Evolutionary conservation across 2,888 invertebrate species (phyloP).

Genomic region (Ichneumon xanthorius): DNA sequence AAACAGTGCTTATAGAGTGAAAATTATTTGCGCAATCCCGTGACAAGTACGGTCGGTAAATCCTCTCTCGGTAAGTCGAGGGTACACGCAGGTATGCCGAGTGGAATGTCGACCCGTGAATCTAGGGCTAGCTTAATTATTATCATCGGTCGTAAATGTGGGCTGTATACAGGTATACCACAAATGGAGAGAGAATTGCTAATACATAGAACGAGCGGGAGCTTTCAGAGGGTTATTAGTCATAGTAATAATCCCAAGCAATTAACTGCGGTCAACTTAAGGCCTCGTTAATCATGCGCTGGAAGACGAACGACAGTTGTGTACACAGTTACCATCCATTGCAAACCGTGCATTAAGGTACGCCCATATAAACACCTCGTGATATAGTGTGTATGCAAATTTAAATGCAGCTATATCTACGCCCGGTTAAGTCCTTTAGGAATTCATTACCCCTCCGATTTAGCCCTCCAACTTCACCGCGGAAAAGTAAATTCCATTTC

Average conservation of each 20-base stretch:
- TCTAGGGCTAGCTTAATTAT: slow-evolving; percentile 60
- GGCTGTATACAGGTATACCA: neutral
- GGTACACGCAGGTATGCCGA: neutral
- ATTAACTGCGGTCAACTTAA: slow-evolving; percentile 70
- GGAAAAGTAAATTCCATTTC: slow-evolving; percentile 2
- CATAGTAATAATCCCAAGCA: slow-evolving; percentile 70
- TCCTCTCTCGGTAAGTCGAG: neutral
- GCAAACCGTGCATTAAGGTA: slow-evolving; percentile 20
- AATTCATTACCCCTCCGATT: neutral
- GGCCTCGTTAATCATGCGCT: slow-evolving; percentile 68
- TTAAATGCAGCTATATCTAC: neutral
- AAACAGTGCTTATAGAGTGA: neutral
- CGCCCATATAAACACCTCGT: neutral
- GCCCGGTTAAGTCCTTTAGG: neutral
- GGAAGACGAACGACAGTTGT: slow-evolving; percentile 60
- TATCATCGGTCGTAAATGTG: slow-evolving; percentile 50
- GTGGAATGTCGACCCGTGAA: slow-evolving; percentile 19
- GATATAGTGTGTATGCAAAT: neutral
- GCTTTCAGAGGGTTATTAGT: slow-evolving; percentile 67
- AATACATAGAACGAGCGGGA: slow-evolving; percentile 10
- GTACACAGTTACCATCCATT: slow-evolving; percentile 42
- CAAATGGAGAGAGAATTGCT: slow-evolving; percentile 19
- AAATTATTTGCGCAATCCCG: slow-evolving; percentile 2
- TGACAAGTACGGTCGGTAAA: neutral
- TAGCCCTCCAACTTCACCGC: neutral